Percentiles rank a stretch among this genome's conserved stretches.
Evolutionary conservation across 2,113 vertebrate genomes (phyloP).

Genomic region (Oreochromis aureus): DNA sequence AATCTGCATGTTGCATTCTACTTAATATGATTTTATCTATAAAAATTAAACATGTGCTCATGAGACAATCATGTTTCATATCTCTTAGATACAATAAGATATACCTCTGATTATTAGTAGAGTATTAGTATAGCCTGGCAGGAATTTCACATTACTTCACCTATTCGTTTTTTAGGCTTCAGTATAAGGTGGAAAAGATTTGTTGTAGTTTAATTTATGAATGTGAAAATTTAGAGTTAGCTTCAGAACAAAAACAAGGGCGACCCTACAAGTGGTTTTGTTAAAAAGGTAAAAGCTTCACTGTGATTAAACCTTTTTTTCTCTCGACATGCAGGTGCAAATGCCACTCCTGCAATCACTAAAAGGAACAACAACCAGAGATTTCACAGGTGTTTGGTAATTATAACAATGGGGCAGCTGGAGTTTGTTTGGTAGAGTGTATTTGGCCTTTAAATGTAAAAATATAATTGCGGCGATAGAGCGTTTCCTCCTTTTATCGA

Average conservation of each 20-base stretch:
- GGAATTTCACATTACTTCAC: background rate
- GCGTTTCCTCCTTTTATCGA: background rate
- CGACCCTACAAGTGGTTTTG: background rate
- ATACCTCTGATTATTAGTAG: background rate
- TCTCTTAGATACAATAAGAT: background rate
- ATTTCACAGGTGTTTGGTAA: background rate
- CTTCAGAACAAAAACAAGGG: background rate
- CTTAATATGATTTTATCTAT: background rate
- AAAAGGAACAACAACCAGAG: background rate
- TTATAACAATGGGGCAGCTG: background rate
- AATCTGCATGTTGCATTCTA: background rate
- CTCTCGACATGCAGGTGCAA: background rate
- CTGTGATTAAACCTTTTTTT: background rate
- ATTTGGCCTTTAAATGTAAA: background rate
- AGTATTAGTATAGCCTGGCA: background rate
- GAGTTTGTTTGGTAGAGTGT: background rate
- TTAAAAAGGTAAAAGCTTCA: background rate
- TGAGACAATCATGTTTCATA: background rate
- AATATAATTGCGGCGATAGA: background rate
- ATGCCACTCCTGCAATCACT: background rate
- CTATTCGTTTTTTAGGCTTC: background rate
- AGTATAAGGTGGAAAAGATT: background rate
- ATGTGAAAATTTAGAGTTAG: background rate
- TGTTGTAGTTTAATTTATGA: background rate
- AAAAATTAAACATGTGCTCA: background rate